phyloP scores from a whole-genome alignment of 2,888 invertebrate genomes.

The Catocala fraxini region DNA sequence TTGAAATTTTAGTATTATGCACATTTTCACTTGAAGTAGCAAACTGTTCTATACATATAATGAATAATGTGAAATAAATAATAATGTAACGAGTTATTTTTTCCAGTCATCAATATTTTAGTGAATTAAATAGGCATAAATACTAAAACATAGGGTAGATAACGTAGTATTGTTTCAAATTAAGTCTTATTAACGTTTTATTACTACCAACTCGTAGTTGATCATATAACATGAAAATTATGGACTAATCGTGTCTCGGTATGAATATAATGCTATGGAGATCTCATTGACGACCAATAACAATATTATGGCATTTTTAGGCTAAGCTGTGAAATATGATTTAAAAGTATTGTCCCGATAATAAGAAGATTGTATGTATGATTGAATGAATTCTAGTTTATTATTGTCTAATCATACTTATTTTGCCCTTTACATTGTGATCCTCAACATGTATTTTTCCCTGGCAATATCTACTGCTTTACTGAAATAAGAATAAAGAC shows the following conservation, averaged over 20 bases:
- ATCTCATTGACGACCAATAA: constrained; percentile 87
- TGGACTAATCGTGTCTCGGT: constrained; percentile 75
- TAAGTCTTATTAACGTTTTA: constrained; percentile 74
- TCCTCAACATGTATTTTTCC: constrained; percentile 69
- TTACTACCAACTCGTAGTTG: constrained; percentile 73
- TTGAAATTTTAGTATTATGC: constrained; percentile 70
- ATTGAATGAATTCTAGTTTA: constrained; percentile 59
- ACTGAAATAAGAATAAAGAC: constrained; percentile 87
- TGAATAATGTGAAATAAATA: constrained; percentile 53
- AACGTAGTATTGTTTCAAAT: constrained; percentile 76
- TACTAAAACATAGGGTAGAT: constrained; percentile 71
- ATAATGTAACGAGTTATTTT: constrained; percentile 54
- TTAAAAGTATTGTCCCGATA: constrained; percentile 65
- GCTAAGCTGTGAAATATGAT: constrained; percentile 74
- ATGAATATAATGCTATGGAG: constrained; percentile 82
- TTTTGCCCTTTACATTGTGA: constrained; percentile 74
- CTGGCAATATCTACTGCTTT: constrained; percentile 80
- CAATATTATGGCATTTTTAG: constrained; percentile 85
- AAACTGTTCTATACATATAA: constrained; percentile 45
- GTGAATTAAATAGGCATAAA: constrained; percentile 68
- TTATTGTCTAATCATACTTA: constrained; percentile 61
- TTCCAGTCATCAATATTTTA: constrained; percentile 67
- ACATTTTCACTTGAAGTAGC: constrained; percentile 59
- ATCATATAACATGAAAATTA: constrained; percentile 74
- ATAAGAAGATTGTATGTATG: constrained; percentile 50